Percentiles rank a stretch among this genome's conserved stretches.
Evolutionary conservation across 1,140 invertebrate species (phyloP).

Genomic region (Asbolus verrucosus): DNA sequence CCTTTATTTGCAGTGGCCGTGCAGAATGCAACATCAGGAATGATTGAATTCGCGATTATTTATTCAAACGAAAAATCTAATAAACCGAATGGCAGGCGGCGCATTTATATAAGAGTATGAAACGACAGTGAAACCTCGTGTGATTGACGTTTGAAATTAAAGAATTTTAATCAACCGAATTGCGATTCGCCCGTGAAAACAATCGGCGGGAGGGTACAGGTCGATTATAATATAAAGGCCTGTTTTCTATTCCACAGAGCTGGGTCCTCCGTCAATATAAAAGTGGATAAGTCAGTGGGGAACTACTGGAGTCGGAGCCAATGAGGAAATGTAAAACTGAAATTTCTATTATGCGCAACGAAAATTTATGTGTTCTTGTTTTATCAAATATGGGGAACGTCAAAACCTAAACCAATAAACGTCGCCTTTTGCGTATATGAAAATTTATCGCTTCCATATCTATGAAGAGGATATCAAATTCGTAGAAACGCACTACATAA

Average conservation of each 20-base stretch:
- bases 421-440: constrained; percentile 23
- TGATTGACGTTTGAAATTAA: constrained; percentile 53
- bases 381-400: constrained; percentile 29
- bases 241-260: constrained; percentile 25
- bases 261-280: constrained; percentile 15
- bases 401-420: constrained; percentile 27
- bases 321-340: constrained; percentile 38
- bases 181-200: constrained; percentile 40
- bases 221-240: constrained; percentile 42
- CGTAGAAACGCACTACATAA: constrained; percentile 2
- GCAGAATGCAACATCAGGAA: no score
- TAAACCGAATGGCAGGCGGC: constrained; percentile 33
- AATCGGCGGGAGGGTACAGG: constrained; percentile 40
- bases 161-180: constrained; percentile 53
- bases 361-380: constrained; percentile 39
- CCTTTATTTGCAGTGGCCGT: no score
- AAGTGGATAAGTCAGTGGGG: constrained; percentile 1
- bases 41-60: no score
- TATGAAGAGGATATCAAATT: neutral
- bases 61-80: constrained; percentile 34
- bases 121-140: constrained; percentile 33
- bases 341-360: constrained; percentile 40
- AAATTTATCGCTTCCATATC: constrained; percentile 32
- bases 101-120: constrained; percentile 27
- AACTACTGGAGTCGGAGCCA: constrained; percentile 33